Percentiles rank a stretch among this genome's conserved stretches.
Conservation (phyloP, 2,113 vertebrate species). For the Anoplopoma fimbria region DNA sequence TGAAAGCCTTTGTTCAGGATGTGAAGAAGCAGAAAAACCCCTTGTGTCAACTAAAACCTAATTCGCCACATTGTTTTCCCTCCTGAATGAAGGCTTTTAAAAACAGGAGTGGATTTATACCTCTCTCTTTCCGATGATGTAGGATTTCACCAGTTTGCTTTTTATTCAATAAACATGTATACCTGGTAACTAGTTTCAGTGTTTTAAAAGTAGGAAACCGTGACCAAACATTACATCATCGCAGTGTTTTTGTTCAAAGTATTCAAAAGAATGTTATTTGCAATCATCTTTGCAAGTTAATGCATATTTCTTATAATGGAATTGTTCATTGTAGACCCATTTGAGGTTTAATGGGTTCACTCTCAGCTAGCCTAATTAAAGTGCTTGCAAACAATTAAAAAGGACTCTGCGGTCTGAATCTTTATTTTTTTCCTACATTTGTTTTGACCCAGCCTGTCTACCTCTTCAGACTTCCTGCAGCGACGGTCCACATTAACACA, state of each 20-base stretch:
- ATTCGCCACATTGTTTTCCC: not conserved
- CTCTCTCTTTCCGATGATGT: not conserved
- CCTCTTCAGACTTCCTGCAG: constrained; percentile 28
- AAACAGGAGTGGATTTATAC: not conserved
- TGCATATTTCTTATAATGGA: not conserved
- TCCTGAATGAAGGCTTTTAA: not conserved
- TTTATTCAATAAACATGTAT: not conserved
- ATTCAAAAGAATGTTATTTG: not conserved
- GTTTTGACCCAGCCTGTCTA: not conserved
- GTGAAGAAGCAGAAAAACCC: not conserved
- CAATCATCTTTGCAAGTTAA: not conserved
- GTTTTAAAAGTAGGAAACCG: not conserved
- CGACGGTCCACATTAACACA: constrained; percentile 9
- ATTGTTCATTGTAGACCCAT: not conserved
- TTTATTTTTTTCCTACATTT: not conserved
- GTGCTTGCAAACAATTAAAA: not conserved
- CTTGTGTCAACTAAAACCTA: not conserved
- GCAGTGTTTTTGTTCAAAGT: not conserved
- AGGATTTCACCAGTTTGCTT: not conserved
- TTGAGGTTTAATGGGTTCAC: not conserved
- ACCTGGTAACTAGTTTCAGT: not conserved
- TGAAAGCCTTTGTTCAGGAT: constrained; percentile 8
- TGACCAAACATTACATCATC: not conserved
- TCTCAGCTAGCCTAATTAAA: not conserved
- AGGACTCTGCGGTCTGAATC: not conserved